phyloP scores from a whole-genome alignment of 2,888 invertebrate species.

The Scaptomyza polygonia region DNA sequence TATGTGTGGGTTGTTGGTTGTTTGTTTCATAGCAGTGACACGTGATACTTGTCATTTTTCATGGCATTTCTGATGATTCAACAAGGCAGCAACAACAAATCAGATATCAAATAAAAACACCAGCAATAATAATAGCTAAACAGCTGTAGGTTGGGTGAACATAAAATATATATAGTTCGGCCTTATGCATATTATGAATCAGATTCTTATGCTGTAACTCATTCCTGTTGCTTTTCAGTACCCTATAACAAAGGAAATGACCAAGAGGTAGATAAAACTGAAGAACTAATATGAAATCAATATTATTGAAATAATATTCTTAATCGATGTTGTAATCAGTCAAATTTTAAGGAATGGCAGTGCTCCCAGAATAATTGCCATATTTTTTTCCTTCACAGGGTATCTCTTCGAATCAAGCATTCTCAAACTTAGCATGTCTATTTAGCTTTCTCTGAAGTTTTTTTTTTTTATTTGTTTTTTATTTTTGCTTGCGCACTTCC shows the following conservation, averaged over 20 bases:
- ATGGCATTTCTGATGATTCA: constrained; percentile 57
- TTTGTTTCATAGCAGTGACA: constrained; percentile 52
- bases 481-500: constrained; percentile 69
- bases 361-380: no score
- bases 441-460: constrained; percentile 11
- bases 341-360: no score
- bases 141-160: constrained; percentile 24
- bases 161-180: constrained; percentile 20
- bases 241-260: neutral
- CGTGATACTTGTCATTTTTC: constrained; percentile 63
- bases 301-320: no score
- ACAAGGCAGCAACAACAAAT: constrained; percentile 7
- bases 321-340: no score
- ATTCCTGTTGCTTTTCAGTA: constrained; percentile 53
- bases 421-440: neutral
- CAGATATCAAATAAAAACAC: constrained; percentile 17
- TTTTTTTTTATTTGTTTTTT: constrained; percentile 4
- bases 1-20: constrained; percentile 1
- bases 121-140: constrained; percentile 18
- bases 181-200: constrained; percentile 5
- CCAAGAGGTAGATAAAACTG: neutral
- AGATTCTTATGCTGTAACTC: constrained; percentile 17
- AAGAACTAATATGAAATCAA: no score
- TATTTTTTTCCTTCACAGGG: neutral
- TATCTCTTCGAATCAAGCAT: neutral